Percentiles rank a stretch among this genome's conserved stretches.
Conservation (phyloP, 2,888 invertebrate genomes). For the Philaethria dido region DNA sequence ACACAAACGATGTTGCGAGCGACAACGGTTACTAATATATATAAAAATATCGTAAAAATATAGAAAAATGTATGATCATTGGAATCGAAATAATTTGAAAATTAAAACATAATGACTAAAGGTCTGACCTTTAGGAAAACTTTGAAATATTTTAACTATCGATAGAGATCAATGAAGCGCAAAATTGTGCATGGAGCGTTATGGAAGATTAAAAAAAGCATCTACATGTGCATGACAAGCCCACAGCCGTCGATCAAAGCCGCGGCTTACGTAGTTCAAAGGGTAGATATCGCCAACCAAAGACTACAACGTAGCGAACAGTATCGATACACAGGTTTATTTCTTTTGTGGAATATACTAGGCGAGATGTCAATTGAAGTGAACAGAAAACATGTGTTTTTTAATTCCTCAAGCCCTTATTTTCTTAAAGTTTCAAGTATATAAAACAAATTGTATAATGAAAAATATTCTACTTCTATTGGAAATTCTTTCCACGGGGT, state of each 20-base stretch:
- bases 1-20: no score
- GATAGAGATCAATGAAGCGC: not conserved
- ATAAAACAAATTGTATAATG: not conserved
- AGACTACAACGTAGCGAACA: not conserved
- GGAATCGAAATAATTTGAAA: no score
- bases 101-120: not conserved
- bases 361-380: no score
- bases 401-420: no score
- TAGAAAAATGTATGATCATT: not conserved
- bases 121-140: not conserved
- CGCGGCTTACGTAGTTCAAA: not conserved
- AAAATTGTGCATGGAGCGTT: conserved; percentile 4
- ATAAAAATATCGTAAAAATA: no score
- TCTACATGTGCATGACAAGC: not conserved
- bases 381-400: no score
- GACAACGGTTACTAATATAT: no score
- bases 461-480: conserved; percentile 1
- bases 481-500: not conserved
- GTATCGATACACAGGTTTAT: not conserved
- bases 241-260: conserved; percentile 3
- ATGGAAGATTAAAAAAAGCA: not conserved
- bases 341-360: not conserved
- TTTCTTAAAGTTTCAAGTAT: no score
- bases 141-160: not conserved
- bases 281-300: conserved; percentile 7